These are phyloP conservation scores for Sinonovacula constricta DNA, from an alignment of 1,140 invertebrate species.

Conservation along the genomic window DNA sequence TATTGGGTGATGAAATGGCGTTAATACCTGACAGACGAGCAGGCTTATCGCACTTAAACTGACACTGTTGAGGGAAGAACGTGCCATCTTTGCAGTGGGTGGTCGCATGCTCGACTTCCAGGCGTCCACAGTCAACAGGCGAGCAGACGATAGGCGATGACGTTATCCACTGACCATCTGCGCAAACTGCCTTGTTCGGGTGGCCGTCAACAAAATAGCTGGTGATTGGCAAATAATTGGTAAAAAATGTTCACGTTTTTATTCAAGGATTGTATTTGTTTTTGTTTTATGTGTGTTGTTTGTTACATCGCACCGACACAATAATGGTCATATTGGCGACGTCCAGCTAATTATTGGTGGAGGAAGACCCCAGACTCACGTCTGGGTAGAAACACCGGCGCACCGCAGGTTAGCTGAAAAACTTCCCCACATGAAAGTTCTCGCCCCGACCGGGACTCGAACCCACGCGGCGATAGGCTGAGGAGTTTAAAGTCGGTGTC, in stretches of 20 bases:
- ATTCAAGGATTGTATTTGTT: background rate
- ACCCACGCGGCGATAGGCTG: background rate
- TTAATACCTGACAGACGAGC: slow-evolving; percentile 57
- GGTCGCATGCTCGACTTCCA: slow-evolving; percentile 50
- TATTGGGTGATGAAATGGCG: background rate
- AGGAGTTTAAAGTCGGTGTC: background rate
- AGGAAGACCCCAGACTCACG: no score
- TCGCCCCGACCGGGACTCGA: no score
- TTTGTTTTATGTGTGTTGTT: background rate
- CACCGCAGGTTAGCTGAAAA: no score
- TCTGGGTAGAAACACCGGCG: no score
- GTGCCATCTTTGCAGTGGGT: slow-evolving; percentile 58
- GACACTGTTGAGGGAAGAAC: slow-evolving; percentile 55
- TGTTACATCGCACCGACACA: no score
- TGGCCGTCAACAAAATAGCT: slow-evolving; percentile 51
- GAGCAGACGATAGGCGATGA: slow-evolving; percentile 45
- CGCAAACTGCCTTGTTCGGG: slow-evolving; percentile 56
- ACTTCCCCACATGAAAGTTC: no score
- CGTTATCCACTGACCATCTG: slow-evolving; percentile 57
- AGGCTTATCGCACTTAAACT: slow-evolving; percentile 65
- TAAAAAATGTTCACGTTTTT: background rate
- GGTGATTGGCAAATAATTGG: background rate
- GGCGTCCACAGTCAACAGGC: slow-evolving; percentile 62
- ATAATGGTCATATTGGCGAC: no score
- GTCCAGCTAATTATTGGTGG: no score